Evolutionary conservation across 2,797 vertebrate genomes (phyloP), one percentile per base, ranked within the genome.

Genomic region (Chiroxiphia lanceolata): DNA sequence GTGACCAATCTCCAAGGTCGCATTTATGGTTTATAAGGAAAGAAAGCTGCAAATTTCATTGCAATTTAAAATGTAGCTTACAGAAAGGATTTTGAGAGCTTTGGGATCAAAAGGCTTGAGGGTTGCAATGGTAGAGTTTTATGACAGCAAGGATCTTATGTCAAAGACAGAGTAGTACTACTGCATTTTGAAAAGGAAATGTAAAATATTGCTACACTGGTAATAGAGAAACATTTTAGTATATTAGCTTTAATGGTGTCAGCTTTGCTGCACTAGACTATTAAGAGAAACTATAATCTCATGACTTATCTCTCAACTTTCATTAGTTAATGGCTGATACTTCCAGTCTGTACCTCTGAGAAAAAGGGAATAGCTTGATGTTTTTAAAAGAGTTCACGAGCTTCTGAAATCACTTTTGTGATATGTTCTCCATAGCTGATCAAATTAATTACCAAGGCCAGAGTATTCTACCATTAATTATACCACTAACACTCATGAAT

Each of bases 381-480:
- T 81, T 95, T 96, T 87, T 64, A 81, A 89, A 95, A 82, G 42
- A 88, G 65, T 68, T 44, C 76, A 85, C 54, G 91, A 90, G 27
- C 45, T 56, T 42, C 81, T 88, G 38, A 70, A 85, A 95, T 80
- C 29, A 87, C 78, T 95, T 95, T 53, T 70, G 25, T 82, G 47
- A 93, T 91, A 94, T 13, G 21, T 27, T 95, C 23, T 82, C 57
- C 51, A 59, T 70, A 93, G 54, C 14, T 44, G 40, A 88, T 82
- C 65, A 56, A 97, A 96, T 97, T 97, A 97, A 89, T 36, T 93
- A 87, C 42, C 36, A 88, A 96, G 48, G 21, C 42, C 69, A 83
- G 57, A 71, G 68, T 97, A 96, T 97, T 94, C 94, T 97, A 89
- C 47, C 53, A 10, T 89, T 95, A 97, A 97, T 97, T 97, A 93